Percentiles rank a stretch among this genome's conserved stretches.
Evolutionary conservation across 1,140 invertebrate genomes (phyloP).

Genomic region (Lanistes nyassanus): DNA sequence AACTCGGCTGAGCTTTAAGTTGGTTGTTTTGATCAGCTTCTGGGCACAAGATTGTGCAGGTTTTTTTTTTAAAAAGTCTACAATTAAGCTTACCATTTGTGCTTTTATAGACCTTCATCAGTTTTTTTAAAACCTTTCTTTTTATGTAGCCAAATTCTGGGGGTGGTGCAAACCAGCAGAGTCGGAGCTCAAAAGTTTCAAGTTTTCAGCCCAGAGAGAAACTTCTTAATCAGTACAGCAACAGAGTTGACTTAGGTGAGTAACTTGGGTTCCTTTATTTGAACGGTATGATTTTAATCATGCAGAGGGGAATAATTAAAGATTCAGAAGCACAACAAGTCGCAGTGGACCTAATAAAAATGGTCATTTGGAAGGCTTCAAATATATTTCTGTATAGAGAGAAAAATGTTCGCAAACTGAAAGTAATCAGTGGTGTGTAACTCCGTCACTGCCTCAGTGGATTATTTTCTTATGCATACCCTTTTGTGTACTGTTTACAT

Average conservation of each 20-base stretch:
- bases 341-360: too few species aligned
- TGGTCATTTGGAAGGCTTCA: too few species aligned
- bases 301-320: too few species aligned
- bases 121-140: conserved; percentile 49
- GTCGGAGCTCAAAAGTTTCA: conserved; percentile 4
- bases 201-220: conserved; percentile 14
- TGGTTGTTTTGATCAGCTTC: too few species aligned
- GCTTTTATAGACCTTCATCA: background rate
- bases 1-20: too few species aligned
- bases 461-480: background rate
- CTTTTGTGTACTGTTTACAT: background rate
- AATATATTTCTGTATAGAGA: too few species aligned
- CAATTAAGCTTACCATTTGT: background rate
- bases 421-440: too few species aligned
- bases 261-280: background rate
- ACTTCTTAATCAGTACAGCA: conserved; percentile 8
- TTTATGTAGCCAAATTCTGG: conserved; percentile 25
- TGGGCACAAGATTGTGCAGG: background rate
- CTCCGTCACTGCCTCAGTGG: too few species aligned
- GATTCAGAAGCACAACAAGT: too few species aligned
- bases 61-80: background rate
- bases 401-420: too few species aligned
- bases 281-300: too few species aligned
- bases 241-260: conserved; percentile 4
- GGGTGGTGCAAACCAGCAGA: background rate